A percentile compares a stretch with the other conserved stretches of the same genome.
Evolutionary conservation across 2,888 invertebrate genomes (phyloP).

Genomic region (Petrolisthes cinctipes): DNA sequence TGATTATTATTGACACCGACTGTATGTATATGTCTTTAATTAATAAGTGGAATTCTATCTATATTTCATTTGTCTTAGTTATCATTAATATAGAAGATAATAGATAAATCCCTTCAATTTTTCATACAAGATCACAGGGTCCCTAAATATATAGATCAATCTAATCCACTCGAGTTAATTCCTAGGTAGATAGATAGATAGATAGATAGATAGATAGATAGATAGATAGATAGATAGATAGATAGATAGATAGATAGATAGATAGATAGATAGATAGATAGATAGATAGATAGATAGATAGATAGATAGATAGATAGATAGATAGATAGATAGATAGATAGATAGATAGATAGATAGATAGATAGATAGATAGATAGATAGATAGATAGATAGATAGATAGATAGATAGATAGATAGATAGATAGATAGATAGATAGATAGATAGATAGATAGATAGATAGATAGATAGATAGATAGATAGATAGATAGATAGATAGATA

Average conservation of each 20-base stretch:
- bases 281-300: conserved; percentile 14
- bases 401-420: conserved; percentile 27
- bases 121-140: no score
- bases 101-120: no score
- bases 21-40: no score
- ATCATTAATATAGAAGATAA: no score
- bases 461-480: not conserved
- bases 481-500: conserved; percentile 18
- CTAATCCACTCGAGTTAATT: not conserved
- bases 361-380: not conserved
- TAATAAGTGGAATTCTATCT: no score
- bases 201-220: conserved; percentile 17
- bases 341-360: not conserved
- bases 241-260: conserved; percentile 11
- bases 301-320: conserved; percentile 7
- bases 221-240: conserved; percentile 22
- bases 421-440: not conserved
- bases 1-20: no score
- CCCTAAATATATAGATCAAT: no score
- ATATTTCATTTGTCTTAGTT: no score
- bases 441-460: not conserved
- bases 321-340: not conserved
- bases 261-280: conserved; percentile 13
- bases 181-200: not conserved
- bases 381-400: conserved; percentile 2